Evolutionary conservation across 1,140 invertebrate species (phyloP).

Genomic region (Heliconius eleuchia): DNA sequence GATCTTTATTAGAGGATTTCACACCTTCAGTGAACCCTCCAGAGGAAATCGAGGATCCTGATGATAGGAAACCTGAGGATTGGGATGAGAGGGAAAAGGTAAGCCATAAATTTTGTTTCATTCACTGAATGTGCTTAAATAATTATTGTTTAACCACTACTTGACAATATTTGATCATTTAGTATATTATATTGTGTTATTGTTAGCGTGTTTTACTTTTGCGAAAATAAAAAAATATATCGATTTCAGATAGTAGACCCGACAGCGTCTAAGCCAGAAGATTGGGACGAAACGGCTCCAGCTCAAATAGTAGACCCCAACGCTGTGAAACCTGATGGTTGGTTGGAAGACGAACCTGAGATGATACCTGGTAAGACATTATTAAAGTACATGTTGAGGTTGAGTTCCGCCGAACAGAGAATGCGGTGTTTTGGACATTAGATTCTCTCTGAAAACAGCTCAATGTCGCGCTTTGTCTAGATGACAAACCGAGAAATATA

Average conservation of each 20-base stretch:
- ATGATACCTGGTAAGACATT: slow-evolving; percentile 85
- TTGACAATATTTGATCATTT: too few relatives aligned
- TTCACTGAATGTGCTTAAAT: background rate
- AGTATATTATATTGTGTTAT: too few relatives aligned
- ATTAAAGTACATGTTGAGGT: too few relatives aligned
- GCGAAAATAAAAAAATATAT: background rate
- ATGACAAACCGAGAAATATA: too few relatives aligned
- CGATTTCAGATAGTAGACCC: slow-evolving; percentile 89
- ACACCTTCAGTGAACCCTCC: slow-evolving; percentile 97
- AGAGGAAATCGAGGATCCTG: slow-evolving; percentile 96
- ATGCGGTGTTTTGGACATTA: too few relatives aligned
- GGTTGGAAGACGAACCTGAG: slow-evolving; percentile 96
- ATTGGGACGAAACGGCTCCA: slow-evolving; percentile 97
- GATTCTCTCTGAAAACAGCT: too few relatives aligned
- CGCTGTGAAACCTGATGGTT: slow-evolving; percentile 94
- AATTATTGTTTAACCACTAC: too few relatives aligned
- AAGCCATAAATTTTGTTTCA: background rate
- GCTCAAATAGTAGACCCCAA: slow-evolving; percentile 93
- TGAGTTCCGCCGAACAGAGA: too few relatives aligned
- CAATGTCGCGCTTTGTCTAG: too few relatives aligned
- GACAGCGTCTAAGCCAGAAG: slow-evolving; percentile 92
- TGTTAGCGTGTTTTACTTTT: background rate
- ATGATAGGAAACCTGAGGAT: slow-evolving; percentile 93
- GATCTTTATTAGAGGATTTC: slow-evolving; percentile 94
- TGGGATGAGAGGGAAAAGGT: slow-evolving; percentile 98